Conservation (phyloP, 2,797 vertebrate species). For the Selene dorsalis region DNA sequence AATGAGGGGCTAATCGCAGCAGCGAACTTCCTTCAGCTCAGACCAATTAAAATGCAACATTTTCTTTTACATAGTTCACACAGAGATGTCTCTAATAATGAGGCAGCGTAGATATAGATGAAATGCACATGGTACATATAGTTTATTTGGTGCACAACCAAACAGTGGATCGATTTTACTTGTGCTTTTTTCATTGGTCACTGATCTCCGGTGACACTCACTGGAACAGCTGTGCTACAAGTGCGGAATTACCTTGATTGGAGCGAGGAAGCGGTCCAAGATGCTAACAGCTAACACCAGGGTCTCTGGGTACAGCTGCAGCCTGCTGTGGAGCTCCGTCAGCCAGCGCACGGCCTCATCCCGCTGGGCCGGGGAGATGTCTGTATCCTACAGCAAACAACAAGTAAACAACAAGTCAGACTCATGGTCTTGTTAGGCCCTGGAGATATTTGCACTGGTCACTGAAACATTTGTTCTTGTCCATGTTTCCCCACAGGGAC, state of each 20-base stretch:
- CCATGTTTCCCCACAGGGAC: not conserved
- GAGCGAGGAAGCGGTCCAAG: constrained; percentile 95
- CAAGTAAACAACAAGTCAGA: not conserved
- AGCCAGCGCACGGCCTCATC: constrained; percentile 96
- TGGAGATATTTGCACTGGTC: not conserved
- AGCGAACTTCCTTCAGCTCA: too few relatives aligned
- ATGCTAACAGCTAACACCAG: constrained; percentile 94
- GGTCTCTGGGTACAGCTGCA: constrained; percentile 96
- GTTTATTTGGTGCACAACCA: too few relatives aligned
- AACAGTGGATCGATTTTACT: too few relatives aligned
- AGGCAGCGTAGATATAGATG: not conserved
- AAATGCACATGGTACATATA: not conserved
- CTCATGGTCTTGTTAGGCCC: not conserved
- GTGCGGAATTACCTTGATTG: constrained; percentile 90
- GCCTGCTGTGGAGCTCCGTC: constrained; percentile 90
- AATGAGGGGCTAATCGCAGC: too few relatives aligned
- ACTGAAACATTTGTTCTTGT: not conserved
- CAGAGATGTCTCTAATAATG: not conserved
- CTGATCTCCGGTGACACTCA: too few relatives aligned
- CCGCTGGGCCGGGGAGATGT: constrained; percentile 94
- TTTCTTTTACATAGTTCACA: not conserved
- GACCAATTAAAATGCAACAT: not conserved
- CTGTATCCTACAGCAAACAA: constrained; percentile 86
- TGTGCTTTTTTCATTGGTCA: too few relatives aligned
- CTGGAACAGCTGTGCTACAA: not conserved